Evolutionary conservation across 35 echinoderm and acorn worm genomes (phyloP).

Genomic region (Ophiothrix spiculata): DNA sequence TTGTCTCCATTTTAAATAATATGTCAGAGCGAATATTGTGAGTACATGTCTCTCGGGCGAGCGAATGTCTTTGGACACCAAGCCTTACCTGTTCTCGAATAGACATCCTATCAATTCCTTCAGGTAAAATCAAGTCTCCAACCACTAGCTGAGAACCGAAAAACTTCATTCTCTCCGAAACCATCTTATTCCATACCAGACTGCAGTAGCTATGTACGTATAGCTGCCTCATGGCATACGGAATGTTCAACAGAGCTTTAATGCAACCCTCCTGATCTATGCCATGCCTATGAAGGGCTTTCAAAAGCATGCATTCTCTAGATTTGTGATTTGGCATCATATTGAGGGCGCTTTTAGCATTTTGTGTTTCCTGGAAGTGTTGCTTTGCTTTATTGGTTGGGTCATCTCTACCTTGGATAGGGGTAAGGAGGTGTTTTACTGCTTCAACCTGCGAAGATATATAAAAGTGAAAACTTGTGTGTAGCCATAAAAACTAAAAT

Average conservation of each 20-base stretch:
- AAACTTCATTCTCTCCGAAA: constrained; percentile 42
- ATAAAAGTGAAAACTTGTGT: no score
- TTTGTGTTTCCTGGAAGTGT: constrained; percentile 43
- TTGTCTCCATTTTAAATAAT: no score
- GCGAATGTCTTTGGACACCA: no score
- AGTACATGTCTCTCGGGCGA: no score
- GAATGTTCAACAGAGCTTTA: constrained; percentile 68
- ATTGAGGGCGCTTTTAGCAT: constrained; percentile 58
- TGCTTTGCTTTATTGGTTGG: constrained; percentile 60
- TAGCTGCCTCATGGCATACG: constrained; percentile 71
- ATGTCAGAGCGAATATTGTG: no score
- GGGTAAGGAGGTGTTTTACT: constrained; percentile 47
- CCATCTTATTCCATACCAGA: constrained; percentile 80
- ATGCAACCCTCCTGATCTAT: constrained; percentile 42
- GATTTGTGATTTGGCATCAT: constrained; percentile 65
- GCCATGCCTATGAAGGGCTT: constrained; percentile 69
- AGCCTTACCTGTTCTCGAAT: constrained; percentile 31
- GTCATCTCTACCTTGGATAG: constrained; percentile 36
- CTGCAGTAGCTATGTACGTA: constrained; percentile 78
- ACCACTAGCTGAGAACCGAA: constrained; percentile 36
- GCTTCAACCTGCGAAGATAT: constrained; percentile 56
- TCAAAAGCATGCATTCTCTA: constrained; percentile 70
- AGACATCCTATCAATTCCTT: background rate
- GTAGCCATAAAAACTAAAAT: no score
- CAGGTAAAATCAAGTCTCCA: constrained; percentile 35